Base-by-base conservation (phyloP, 1,140 invertebrate genomes). In the Drosophila serrata region DNA sequence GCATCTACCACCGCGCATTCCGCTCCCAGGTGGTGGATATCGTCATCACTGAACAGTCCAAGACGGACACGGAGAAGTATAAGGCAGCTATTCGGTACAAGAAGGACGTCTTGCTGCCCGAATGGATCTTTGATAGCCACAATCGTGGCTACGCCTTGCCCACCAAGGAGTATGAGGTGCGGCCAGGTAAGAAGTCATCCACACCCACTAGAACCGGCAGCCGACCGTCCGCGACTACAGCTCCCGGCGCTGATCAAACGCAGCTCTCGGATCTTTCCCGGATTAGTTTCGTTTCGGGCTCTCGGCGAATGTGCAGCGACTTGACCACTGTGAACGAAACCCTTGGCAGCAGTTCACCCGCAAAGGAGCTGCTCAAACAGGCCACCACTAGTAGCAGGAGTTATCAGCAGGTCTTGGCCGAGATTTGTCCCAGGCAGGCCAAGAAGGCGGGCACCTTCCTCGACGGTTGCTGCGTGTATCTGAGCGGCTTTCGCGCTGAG, bases 101-200 rank as follows among this genome's bases (percentile, higher is more conserved):
- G 62, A 96, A 97, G 77, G 94, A 95, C 35, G 96, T 96, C 91
- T 94, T 97, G 1, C 94, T 93, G 55, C 94, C 95, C 0, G 93
- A 95, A 15, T 99, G 98, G 97, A 93, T 98, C 35, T 95, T 94
- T 67, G 96, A 97, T 24, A 97, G 96, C 48, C 93, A 96, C 1
- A 93, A 95, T 45, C 94, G 94, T 31, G 97, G 97, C 1, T 96
- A 95, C 75, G 95, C 96, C 13, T 82, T 97, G 35, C 95, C 96
- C 13, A 94, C 95, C 58, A 93, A 94, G 7, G 91, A 95, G 31
- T 98, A 97, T 92, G 81, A 80, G 65, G 78, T 92, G 24, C 77
- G 75, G 3, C 72, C 86, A 0, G 51, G 79, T 27, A 92, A 92
- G 43, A 73, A 79, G 57, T 59, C 90, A 22, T 92, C 91, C 12